These are phyloP conservation scores for Grammatotria lemairii DNA, from an alignment of 2,113 vertebrate genomes.

Conservation along the genomic window DNA sequence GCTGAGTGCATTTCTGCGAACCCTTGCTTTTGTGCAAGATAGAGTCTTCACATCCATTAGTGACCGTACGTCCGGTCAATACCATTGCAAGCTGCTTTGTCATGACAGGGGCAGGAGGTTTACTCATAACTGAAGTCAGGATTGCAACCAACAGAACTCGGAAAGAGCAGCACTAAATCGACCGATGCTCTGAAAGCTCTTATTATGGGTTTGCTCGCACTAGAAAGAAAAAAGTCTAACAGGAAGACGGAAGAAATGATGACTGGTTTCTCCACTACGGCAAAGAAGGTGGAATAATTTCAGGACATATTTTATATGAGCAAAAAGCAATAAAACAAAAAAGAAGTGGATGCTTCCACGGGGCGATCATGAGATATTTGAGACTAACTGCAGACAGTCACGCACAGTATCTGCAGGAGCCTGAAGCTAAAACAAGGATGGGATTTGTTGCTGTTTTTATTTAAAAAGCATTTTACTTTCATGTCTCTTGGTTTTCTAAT, in stretches of 20 bases:
- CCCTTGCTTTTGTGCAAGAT: not conserved
- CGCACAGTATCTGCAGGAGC: not conserved
- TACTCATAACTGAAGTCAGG: not conserved
- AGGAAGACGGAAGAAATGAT: not conserved
- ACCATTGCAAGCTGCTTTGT: not conserved
- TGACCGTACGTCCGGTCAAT: not conserved
- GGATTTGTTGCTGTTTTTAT: not conserved
- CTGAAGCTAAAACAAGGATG: not conserved
- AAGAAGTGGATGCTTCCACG: not conserved
- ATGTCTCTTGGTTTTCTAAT: not conserved
- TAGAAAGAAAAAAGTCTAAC: not conserved
- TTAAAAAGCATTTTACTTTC: not conserved
- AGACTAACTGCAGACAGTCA: not conserved
- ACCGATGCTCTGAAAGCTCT: not conserved
- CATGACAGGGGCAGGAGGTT: not conserved
- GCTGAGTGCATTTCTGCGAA: not conserved
- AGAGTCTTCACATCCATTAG: not conserved
- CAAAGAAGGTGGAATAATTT: not conserved
- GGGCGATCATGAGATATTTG: not conserved
- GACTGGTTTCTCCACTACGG: not conserved
- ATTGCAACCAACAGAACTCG: accelerated
- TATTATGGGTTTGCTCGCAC: not conserved
- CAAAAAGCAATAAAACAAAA: not conserved
- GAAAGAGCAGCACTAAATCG: not conserved
- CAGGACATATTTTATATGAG: not conserved